These are phyloP conservation scores for Chionodraco myersi DNA, from an alignment of 2,113 vertebrate species.

Conservation along the genomic window DNA sequence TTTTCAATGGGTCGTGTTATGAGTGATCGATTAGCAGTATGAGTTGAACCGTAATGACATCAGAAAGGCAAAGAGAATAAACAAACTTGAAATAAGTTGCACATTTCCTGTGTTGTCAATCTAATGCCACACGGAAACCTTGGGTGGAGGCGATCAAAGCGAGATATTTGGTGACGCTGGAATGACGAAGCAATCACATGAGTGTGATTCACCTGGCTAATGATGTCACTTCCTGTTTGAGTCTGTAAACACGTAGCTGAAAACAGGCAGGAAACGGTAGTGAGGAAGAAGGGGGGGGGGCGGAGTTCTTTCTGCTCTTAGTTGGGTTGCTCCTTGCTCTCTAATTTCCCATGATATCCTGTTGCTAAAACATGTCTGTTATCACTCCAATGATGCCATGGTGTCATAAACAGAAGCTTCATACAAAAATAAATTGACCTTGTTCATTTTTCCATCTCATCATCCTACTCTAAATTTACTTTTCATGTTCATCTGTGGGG, in stretches of 20 bases:
- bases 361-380: conserved; percentile 21
- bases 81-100: background rate
- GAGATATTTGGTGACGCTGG: conserved; percentile 31
- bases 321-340: background rate
- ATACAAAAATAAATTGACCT: conserved; percentile 31
- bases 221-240: conserved; percentile 77
- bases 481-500: background rate
- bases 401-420: background rate
- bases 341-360: conserved; percentile 25
- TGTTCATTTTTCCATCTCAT: conserved; percentile 9
- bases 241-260: conserved; percentile 70
- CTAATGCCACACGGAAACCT: conserved; percentile 19
- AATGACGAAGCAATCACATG: conserved; percentile 46
- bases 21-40: background rate
- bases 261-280: conserved; percentile 62
- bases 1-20: background rate
- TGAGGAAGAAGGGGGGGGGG: background rate
- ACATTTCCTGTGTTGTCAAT: conserved; percentile 25
- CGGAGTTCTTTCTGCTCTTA: conserved; percentile 47
- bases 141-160: conserved; percentile 31
- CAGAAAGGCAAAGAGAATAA: background rate
- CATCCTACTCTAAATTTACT: background rate
- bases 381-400: background rate
- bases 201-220: conserved; percentile 65
- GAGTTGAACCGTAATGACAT: background rate